Evolutionary conservation across 2,888 invertebrate species (phyloP).

Genomic region (Chloroclysta siterata): DNA sequence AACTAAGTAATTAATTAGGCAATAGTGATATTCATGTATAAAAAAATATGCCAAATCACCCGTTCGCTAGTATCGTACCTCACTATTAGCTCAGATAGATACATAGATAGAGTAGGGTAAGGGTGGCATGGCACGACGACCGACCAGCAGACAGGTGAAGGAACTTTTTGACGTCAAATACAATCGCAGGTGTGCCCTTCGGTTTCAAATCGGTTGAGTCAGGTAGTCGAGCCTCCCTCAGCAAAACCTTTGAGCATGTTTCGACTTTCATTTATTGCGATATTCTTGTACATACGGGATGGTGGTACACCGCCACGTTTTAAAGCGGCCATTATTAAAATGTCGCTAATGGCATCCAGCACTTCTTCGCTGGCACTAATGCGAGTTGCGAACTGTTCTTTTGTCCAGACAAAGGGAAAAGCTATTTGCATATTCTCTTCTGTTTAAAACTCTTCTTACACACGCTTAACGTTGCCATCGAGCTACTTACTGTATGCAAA

Average conservation of each 20-base stretch:
- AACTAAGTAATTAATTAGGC: background rate
- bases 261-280: slow-evolving; percentile 47
- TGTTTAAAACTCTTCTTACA: slow-evolving; percentile 52
- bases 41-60: slow-evolving; percentile 42
- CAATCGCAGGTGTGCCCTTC: slow-evolving; percentile 65
- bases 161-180: slow-evolving; percentile 62
- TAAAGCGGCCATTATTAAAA: slow-evolving; percentile 57
- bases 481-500: slow-evolving; percentile 28
- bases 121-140: slow-evolving; percentile 51
- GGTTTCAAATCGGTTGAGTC: slow-evolving; percentile 54
- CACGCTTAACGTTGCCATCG: slow-evolving; percentile 38
- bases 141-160: slow-evolving; percentile 64
- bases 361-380: slow-evolving; percentile 60
- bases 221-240: slow-evolving; percentile 48
- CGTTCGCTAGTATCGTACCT: slow-evolving; percentile 48
- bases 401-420: slow-evolving; percentile 59
- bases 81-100: slow-evolving; percentile 38
- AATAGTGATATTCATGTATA: slow-evolving; percentile 48
- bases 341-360: slow-evolving; percentile 57
- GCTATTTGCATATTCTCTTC: slow-evolving; percentile 62
- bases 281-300: slow-evolving; percentile 32
- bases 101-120: slow-evolving; percentile 40
- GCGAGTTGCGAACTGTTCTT: slow-evolving; percentile 65
- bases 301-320: slow-evolving; percentile 37
- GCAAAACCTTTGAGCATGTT: slow-evolving; percentile 43